phyloP scores from a whole-genome alignment of 2,113 vertebrate species.

The Equus quagga region DNA sequence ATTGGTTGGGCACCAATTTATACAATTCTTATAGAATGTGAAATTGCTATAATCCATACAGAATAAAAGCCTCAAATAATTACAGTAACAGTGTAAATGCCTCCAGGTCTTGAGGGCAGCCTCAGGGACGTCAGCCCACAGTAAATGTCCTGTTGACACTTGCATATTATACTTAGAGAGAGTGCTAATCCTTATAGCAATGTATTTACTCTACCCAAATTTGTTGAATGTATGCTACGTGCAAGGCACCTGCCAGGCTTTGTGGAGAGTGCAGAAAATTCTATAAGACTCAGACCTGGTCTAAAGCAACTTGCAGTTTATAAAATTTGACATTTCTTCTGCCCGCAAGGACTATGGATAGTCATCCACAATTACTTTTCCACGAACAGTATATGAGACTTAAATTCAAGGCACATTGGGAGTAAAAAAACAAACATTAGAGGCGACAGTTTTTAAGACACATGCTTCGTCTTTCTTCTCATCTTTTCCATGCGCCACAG shows the following conservation, averaged over 20 bases:
- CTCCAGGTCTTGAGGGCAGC: background rate
- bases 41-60: background rate
- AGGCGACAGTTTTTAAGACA: background rate
- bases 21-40: background rate
- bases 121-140: fast-evolving
- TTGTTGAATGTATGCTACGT: background rate
- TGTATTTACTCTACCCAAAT: background rate
- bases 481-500: background rate
- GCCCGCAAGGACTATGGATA: background rate
- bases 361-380: background rate
- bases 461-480: background rate
- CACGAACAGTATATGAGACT: background rate
- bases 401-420: background rate
- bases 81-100: background rate
- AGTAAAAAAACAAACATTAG: background rate
- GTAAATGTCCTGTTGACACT: background rate
- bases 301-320: background rate
- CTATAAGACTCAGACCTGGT: background rate
- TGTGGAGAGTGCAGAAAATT: background rate
- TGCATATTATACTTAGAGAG: background rate
- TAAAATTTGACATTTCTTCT: slow-evolving; percentile 7
- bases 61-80: background rate
- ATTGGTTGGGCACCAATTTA: background rate
- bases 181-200: background rate
- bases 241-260: background rate